A percentile compares a stretch with the other conserved stretches of the same genome.
These are phyloP conservation scores for Drosophila peninsularis DNA, from an alignment of 2,888 invertebrate genomes.

Conservation along the genomic window DNA sequence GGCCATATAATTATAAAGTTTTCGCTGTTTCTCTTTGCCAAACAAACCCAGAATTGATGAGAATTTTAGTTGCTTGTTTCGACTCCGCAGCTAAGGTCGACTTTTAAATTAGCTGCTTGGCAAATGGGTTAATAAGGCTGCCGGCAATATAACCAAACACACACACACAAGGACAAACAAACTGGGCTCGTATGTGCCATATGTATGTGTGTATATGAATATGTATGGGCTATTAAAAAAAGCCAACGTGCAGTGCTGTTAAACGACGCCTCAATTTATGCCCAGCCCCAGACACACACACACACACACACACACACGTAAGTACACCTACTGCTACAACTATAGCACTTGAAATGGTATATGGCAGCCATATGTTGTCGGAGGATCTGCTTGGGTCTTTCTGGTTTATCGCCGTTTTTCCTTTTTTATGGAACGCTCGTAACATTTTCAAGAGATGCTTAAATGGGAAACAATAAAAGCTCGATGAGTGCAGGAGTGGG, in stretches of 20 bases:
- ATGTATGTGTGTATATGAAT: background rate
- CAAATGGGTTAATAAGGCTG: constrained; percentile 63
- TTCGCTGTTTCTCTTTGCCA: background rate
- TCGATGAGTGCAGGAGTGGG: constrained; percentile 25
- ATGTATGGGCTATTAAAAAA: constrained; percentile 64
- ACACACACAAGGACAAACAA: constrained; percentile 5
- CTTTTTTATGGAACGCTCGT: constrained; percentile 71
- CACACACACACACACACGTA: constrained; percentile 1
- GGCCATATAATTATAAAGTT: background rate
- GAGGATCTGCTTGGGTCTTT: constrained; percentile 42
- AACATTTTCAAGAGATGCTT: constrained; percentile 74
- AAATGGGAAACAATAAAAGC: constrained; percentile 69
- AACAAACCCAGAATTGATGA: background rate
- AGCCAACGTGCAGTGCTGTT: constrained; percentile 71
- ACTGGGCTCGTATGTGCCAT: background rate
- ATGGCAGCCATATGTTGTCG: constrained; percentile 38
- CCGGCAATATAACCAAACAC: constrained; percentile 25
- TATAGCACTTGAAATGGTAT: constrained; percentile 23
- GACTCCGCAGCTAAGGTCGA: constrained; percentile 18
- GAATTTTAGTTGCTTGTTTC: constrained; percentile 2
- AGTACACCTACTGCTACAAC: constrained; percentile 10
- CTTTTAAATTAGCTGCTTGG: constrained; percentile 53
- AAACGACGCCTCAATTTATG: constrained; percentile 64
- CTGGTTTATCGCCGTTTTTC: constrained; percentile 47
- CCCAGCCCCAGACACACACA: constrained; percentile 12